Percentiles rank a stretch among this genome's conserved stretches.
phyloP scores from a whole-genome alignment of 2,113 vertebrate genomes.

The Telmatochromis sp. region DNA sequence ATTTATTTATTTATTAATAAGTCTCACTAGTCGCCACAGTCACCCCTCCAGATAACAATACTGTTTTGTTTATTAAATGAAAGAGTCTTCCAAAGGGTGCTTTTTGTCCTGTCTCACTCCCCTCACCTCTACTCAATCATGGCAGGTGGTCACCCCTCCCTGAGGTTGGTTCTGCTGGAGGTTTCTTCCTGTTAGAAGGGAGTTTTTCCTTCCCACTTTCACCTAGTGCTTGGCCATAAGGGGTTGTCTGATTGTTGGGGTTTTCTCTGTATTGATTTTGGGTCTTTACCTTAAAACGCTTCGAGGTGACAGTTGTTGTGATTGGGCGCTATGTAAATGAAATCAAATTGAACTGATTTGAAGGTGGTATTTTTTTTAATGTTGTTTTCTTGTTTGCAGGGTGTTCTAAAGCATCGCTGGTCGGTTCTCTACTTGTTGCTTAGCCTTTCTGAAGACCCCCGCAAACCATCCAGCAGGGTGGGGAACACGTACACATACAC shows the following conservation, averaged over 20 bases:
- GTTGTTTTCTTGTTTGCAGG: constrained; percentile 60
- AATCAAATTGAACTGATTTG: background rate
- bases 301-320: background rate
- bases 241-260: background rate
- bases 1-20: background rate
- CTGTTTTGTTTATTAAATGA: background rate
- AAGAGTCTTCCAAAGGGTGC: background rate
- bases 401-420: constrained; percentile 94
- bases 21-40: too few species aligned
- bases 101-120: background rate
- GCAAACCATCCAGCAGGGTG: constrained; percentile 86
- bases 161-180: background rate
- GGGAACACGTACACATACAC: background rate
- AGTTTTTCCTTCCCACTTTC: background rate
- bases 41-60: background rate
- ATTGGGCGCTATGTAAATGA: background rate
- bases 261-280: background rate
- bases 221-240: background rate
- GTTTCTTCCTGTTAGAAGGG: background rate
- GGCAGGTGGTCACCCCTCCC: background rate
- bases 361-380: background rate
- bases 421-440: constrained; percentile 94
- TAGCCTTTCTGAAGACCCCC: constrained; percentile 93
- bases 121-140: background rate
- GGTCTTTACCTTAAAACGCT: background rate